These are phyloP conservation scores for Agriotes lineatus DNA, from an alignment of 2,888 invertebrate genomes.

Conservation along the genomic window DNA sequence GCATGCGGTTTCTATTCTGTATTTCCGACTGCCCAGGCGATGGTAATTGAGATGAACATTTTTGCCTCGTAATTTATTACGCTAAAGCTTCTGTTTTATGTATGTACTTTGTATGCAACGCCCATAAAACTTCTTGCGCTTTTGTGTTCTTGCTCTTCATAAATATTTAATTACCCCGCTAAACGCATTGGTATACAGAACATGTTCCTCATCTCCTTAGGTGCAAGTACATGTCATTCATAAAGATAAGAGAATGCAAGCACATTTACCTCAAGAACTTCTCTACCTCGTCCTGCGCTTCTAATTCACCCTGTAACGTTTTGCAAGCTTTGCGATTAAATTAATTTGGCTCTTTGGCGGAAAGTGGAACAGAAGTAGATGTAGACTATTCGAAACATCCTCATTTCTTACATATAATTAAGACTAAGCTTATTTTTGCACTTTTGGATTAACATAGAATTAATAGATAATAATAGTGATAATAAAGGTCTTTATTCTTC, in stretches of 20 bases:
- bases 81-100: conserved; percentile 38
- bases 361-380: too few relatives aligned
- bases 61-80: conserved; percentile 41
- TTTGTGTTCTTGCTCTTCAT: conserved; percentile 33
- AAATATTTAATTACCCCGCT: conserved; percentile 35
- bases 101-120: conserved; percentile 39
- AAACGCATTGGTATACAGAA: conserved; percentile 24
- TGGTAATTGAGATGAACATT: conserved; percentile 45
- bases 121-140: conserved; percentile 39
- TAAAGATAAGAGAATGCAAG: conserved; percentile 5
- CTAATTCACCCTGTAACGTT: too few relatives aligned
- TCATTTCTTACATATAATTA: too few relatives aligned
- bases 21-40: conserved; percentile 39
- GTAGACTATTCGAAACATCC: too few relatives aligned
- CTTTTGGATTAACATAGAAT: too few relatives aligned
- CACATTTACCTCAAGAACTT: neutral
- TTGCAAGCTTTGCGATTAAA: too few relatives aligned
- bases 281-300: too few relatives aligned
- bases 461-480: too few relatives aligned
- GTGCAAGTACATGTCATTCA: conserved; percentile 13
- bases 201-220: conserved; percentile 25
- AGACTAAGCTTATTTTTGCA: too few relatives aligned
- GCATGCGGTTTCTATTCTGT: conserved; percentile 41
- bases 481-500: too few relatives aligned
- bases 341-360: too few relatives aligned